Conservation (phyloP, 37 sponge, comb jelly and placozoan species). For the Beroe forskalii region DNA sequence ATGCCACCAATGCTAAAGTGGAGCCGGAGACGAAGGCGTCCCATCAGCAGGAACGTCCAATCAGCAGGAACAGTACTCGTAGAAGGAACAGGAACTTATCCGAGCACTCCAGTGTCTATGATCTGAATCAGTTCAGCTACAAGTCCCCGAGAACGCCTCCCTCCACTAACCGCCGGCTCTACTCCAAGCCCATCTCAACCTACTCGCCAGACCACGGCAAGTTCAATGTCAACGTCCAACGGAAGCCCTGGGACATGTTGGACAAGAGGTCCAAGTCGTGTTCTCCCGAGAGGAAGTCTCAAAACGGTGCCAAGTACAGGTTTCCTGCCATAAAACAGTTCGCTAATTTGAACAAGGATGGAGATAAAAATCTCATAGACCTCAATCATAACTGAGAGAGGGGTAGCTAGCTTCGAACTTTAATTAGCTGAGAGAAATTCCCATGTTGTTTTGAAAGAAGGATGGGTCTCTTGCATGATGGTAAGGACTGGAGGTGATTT, state of each 20-base stretch:
- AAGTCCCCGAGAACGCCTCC: not conserved
- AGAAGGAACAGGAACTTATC: not conserved
- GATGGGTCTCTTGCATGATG: too few species aligned
- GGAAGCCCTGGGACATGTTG: not conserved
- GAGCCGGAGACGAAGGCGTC: too few species aligned
- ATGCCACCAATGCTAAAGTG: too few species aligned
- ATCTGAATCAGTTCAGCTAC: conserved; percentile 15
- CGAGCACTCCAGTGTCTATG: conserved; percentile 12
- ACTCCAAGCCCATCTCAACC: not conserved
- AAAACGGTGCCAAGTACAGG: conserved; percentile 5
- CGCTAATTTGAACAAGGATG: not conserved
- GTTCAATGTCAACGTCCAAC: not conserved
- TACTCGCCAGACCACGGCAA: conserved; percentile 7
- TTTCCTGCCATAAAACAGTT: conserved; percentile 14
- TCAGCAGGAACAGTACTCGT: not conserved
- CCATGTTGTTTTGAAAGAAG: too few species aligned
- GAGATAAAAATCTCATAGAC: conserved; percentile 9
- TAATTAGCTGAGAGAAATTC: too few species aligned
- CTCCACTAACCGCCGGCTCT: not conserved
- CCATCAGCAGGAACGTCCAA: too few species aligned
- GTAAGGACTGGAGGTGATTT: too few species aligned
- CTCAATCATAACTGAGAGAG: too few species aligned
- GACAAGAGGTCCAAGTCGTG: not conserved
- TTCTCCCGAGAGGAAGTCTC: not conserved
- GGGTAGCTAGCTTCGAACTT: too few species aligned